Evolutionary conservation across 2,797 vertebrate genomes (phyloP).

Genomic region (Pangasius mekongensis): DNA sequence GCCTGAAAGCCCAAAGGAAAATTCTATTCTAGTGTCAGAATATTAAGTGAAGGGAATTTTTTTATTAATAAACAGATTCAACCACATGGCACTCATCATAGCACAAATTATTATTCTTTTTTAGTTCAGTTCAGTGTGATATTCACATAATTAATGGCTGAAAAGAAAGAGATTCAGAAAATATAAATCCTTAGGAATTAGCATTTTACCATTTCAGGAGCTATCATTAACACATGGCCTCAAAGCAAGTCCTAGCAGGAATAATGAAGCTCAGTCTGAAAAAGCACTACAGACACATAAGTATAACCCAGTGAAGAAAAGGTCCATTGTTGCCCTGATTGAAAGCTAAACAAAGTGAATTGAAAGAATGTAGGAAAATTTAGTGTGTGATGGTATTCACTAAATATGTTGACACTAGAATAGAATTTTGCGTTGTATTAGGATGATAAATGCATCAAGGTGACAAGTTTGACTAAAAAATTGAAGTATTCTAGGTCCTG

Average conservation of each 20-base stretch:
- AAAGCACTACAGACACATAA: not conserved
- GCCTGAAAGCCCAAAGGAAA: not conserved
- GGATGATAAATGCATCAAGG: not conserved
- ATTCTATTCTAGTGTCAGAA: not conserved
- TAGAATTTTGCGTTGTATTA: too few relatives aligned
- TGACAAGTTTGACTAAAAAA: not conserved
- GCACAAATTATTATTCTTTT: not conserved
- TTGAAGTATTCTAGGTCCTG: not conserved
- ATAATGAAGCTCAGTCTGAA: not conserved
- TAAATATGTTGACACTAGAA: too few relatives aligned
- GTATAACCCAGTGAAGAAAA: not conserved
- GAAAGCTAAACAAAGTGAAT: not conserved
- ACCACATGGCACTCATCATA: not conserved
- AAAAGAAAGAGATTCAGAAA: not conserved
- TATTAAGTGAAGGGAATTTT: too few relatives aligned
- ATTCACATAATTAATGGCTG: not conserved
- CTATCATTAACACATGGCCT: not conserved
- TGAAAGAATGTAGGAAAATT: not conserved
- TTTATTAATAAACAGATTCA: not conserved
- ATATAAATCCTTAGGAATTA: not conserved
- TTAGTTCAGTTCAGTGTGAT: not conserved
- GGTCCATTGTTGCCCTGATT: not conserved
- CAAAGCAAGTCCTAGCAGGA: not conserved
- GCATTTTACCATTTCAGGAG: not conserved
- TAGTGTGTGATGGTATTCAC: not conserved